Evolutionary conservation across 2,888 invertebrate species (phyloP).

Genomic region (Agrypnus murinus): DNA sequence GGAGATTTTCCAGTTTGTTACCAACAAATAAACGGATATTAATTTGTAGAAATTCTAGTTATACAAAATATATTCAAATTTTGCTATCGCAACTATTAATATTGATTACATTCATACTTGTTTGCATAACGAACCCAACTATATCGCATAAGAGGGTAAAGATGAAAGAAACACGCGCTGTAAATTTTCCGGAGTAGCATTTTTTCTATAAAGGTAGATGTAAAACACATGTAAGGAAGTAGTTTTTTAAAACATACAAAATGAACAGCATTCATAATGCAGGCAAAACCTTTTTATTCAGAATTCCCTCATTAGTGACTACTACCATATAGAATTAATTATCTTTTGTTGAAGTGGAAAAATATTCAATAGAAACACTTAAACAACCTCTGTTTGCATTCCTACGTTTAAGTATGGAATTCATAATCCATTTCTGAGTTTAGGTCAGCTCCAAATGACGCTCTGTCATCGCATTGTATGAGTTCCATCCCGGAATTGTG

Average conservation of each 20-base stretch:
- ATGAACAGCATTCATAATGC: slow-evolving; percentile 16
- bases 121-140: too few species aligned
- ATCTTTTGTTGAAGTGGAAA: slow-evolving; percentile 13
- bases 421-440: slow-evolving; percentile 30
- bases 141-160: neutral
- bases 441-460: slow-evolving; percentile 34
- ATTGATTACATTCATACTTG: too few species aligned
- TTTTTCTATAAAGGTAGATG: neutral
- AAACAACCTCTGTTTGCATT: slow-evolving; percentile 37
- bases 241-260: slow-evolving; percentile 12
- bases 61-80: too few species aligned
- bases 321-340: slow-evolving; percentile 6
- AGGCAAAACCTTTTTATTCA: slow-evolving; percentile 14
- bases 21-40: too few species aligned
- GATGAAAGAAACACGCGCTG: neutral
- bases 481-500: slow-evolving; percentile 35
- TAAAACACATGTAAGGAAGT: slow-evolving; percentile 14
- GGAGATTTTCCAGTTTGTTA: too few species aligned
- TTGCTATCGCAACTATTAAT: too few species aligned
- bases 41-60: too few species aligned
- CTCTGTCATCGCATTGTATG: slow-evolving; percentile 38
- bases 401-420: slow-evolving; percentile 34
- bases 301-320: slow-evolving; percentile 33
- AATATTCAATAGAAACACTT: slow-evolving; percentile 29
- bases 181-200: slow-evolving; percentile 21